Base-by-base conservation (phyloP, 2,888 invertebrate genomes). In the Trimorus sp. region DNA sequence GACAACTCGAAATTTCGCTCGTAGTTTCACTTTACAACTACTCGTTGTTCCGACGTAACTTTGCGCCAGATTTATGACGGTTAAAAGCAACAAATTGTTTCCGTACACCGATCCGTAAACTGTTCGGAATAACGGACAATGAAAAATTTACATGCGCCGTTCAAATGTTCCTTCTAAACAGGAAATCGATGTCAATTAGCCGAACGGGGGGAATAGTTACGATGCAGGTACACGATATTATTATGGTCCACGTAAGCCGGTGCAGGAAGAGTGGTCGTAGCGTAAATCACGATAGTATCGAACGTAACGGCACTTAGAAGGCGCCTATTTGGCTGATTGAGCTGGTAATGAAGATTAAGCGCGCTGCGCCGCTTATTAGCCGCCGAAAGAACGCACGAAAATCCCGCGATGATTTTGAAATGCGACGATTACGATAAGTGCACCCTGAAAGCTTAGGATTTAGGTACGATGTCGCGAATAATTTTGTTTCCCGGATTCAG, bases 251-350 rank as follows among this genome's bases (percentile, higher is more conserved):
- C 58, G 70, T 70, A 82, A 78, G 78, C 71, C 75, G 56, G 51
- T 56, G 60, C 70, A 78, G 71, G 82, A 74, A 78, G 63, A 74
- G 80, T 68, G 75, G 74, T 82, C 66, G 74, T 82, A 75, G 77
- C 60, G 70, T 82, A 78, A 82, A 82, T 78, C 77, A 82, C 70
- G 78, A 74, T 78, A 73, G 59, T 71, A 63, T 74, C 82, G 74
- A 77, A 82, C 78, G 65, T 54, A 49, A 53, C 60, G 60, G 70
- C 65, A 74, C 78, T 75, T 70, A 45, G 70, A 65, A 75, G 82
- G 75, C 82, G 75, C 75, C 78, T 78, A 74, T 82, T 82, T 78
- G 82, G 82, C 82, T 78, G 78, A 82, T 82, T 82, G 82, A 78
- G 71, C 51, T 59, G 51, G 78, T 82, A 82, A 78, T 82, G 82